A percentile compares a stretch with the other conserved stretches of the same genome.
Evolutionary conservation across 2,888 invertebrate species (phyloP).

Genomic region (Dolichopus griseipennis): DNA sequence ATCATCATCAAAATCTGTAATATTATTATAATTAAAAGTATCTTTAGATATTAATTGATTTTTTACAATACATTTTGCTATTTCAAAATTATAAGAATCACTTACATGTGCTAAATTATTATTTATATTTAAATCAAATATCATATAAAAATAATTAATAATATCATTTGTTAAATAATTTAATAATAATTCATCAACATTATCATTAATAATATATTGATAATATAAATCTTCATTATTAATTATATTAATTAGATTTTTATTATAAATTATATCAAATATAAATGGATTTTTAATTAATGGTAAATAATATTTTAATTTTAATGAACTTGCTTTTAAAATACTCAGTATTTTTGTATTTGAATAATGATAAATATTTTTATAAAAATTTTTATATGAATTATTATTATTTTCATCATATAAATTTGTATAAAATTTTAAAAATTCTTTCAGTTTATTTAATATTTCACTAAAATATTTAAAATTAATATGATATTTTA

Average conservation of each 20-base stretch:
- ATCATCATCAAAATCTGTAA: not conserved
- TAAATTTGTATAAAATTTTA: not conserved
- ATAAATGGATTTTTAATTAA: not conserved
- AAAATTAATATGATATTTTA: not conserved
- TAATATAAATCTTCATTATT: not conserved
- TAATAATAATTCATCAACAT: constrained; percentile 1
- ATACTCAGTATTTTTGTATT: not conserved
- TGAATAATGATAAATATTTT: not conserved
- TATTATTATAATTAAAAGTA: not conserved
- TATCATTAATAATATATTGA: not conserved
- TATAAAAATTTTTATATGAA: not conserved
- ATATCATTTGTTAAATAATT: not conserved
- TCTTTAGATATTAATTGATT: not conserved
- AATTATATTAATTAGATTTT: not conserved
- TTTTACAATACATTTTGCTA: not conserved
- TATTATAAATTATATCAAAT: not conserved
- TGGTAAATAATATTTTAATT: not conserved
- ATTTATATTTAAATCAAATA: not conserved
- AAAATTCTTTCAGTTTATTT: not conserved
- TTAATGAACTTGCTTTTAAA: not conserved
- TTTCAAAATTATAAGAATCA: not conserved
- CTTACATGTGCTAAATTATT: not conserved
- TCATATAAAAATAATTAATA: not conserved
- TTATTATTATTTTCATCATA: not conserved
- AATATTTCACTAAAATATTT: not conserved